phyloP scores from a whole-genome alignment of 2,113 vertebrate genomes.

The Eulemur macaco region DNA sequence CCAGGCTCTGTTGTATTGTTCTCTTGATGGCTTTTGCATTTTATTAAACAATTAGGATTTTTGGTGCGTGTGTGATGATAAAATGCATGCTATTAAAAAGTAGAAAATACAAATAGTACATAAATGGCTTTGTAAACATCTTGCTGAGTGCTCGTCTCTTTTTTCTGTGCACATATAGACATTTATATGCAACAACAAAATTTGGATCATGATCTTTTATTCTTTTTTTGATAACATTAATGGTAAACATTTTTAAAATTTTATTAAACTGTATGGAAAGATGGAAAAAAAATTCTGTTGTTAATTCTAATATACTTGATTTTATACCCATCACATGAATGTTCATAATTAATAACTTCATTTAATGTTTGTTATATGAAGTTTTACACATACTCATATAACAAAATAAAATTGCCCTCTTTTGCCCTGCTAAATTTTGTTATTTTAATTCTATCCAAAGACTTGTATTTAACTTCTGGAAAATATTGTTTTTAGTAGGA shows the following conservation, averaged over 20 bases:
- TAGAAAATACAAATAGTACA: background rate
- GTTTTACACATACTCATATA: background rate
- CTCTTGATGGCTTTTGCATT: slow-evolving; percentile 4
- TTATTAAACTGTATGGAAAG: slow-evolving; percentile 48
- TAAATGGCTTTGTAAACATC: background rate
- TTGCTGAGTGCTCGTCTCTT: background rate
- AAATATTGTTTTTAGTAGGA: background rate
- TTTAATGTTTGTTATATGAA: background rate
- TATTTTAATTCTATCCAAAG: background rate
- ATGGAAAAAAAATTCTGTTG: background rate
- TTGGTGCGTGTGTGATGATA: background rate
- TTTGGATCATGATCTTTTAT: background rate
- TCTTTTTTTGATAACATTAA: slow-evolving; percentile 2
- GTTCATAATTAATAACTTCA: background rate
- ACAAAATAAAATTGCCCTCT: background rate
- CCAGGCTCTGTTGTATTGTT: background rate
- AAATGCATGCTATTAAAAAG: background rate
- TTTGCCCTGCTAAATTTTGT: background rate
- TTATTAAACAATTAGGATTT: background rate
- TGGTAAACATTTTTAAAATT: slow-evolving; percentile 35
- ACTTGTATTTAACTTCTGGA: background rate
- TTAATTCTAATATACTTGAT: background rate
- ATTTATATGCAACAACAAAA: background rate
- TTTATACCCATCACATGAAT: background rate
- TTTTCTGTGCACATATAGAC: background rate